Evolutionary conservation across 64 coral and sea anemone species (phyloP), one percentile per base, ranked within the genome.

Genomic region (Orbicella faveolata): DNA sequence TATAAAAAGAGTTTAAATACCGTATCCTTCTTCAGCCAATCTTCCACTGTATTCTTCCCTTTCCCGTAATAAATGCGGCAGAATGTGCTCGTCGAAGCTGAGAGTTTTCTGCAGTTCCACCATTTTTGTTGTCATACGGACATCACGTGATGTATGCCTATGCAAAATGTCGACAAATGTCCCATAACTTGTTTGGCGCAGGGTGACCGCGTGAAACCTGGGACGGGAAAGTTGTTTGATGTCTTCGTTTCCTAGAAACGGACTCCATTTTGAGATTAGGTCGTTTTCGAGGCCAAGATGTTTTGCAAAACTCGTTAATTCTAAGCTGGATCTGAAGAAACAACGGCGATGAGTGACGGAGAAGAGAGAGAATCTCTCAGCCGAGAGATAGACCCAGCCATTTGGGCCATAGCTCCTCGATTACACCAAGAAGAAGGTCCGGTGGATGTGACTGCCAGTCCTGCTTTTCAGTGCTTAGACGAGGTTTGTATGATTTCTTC

Each of bases 381-480:
- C 35, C 72, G 75, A 74, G 94, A 96, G n/a, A 76, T 93, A 39
- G 89, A 91, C 76, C 89, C 97, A 73, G 97, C 97, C 13, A 99
- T 99, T 74, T 93, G 94, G 91, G 97, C 97, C 23, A 61, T 99
- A 73, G 97, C 97, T 25, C 97, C 97, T 73, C 92, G 88, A 84
- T 81, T 99, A 35, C 84, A 93, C 44, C 97, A 95, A 96, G 94
- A 99, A 85, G 93, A 99, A 91, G 97, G 97, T 0, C 97, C 94
- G 6, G 84, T 96, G 18, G 97, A 99, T 96, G 97, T 99, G 0
- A 91, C 91, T 5, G 91, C 97, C 20, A 99, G 97, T 91, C 97
- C 97, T 18, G 97, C 97, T 55, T 99, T 99, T 93, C 97, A 99
- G 67, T 99, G 97, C 77, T 77, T 99, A 18, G 94, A 99, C 80